Conservation (phyloP, 1,140 invertebrate species). For the Melitaea cinxia region DNA sequence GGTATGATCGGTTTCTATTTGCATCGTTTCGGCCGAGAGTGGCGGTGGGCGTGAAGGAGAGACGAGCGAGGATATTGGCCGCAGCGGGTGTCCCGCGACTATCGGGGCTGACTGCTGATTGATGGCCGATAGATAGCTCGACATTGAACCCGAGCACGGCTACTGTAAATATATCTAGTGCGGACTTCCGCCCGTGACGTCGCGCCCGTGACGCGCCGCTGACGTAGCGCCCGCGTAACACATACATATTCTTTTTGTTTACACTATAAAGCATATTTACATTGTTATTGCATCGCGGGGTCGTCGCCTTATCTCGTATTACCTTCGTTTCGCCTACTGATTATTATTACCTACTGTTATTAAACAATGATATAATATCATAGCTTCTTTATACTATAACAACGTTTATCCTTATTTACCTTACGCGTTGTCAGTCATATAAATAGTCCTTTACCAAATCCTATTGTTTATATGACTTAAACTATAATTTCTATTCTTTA, state of each 20-base stretch:
- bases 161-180: slow-evolving; percentile 70
- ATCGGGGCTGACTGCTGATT: slow-evolving; percentile 55
- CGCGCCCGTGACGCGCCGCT: slow-evolving; percentile 60
- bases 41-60: slow-evolving; percentile 27
- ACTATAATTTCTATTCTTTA: neutral
- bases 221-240: slow-evolving; percentile 68
- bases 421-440: neutral
- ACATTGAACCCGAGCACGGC: slow-evolving; percentile 74
- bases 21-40: slow-evolving; percentile 16
- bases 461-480: neutral
- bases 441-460: neutral
- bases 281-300: slow-evolving; percentile 69
- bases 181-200: slow-evolving; percentile 75
- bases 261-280: slow-evolving; percentile 77
- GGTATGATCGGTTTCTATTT: slow-evolving; percentile 23
- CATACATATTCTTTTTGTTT: slow-evolving; percentile 72
- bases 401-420: slow-evolving; percentile 9
- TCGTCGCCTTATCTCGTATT: slow-evolving; percentile 64
- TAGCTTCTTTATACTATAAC: slow-evolving; percentile 28
- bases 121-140: slow-evolving; percentile 77
- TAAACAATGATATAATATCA: slow-evolving; percentile 25
- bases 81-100: slow-evolving; percentile 29
- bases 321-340: slow-evolving; percentile 30
- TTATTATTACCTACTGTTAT: slow-evolving; percentile 7
- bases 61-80: neutral